These are phyloP conservation scores for Propithecus perrieri DNA, from an alignment of 2,797 vertebrate species.

Conservation along the genomic window DNA sequence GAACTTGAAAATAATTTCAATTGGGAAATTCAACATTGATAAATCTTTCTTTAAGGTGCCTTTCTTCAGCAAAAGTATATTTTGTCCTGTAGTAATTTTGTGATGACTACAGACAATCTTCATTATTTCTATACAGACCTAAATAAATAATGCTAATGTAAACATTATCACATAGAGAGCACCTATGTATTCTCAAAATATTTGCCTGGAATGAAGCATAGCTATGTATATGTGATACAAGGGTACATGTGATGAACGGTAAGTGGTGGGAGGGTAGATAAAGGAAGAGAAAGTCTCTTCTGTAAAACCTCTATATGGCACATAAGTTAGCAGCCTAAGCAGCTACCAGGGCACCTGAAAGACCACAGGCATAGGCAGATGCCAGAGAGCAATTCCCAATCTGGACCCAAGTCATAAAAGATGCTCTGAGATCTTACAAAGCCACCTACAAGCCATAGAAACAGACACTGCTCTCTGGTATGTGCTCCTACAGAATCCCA, in stretches of 20 bases:
- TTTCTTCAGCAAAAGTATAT: conserved; percentile 12
- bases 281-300: background rate
- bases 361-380: background rate
- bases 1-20: conserved; percentile 24
- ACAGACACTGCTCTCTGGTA: background rate
- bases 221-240: background rate
- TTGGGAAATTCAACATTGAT: background rate
- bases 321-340: background rate
- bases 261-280: background rate
- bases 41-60: background rate
- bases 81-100: background rate
- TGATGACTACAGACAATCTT: background rate
- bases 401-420: background rate
- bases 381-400: background rate
- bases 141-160: too few species aligned
- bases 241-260: background rate
- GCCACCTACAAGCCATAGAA: background rate
- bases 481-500: background rate
- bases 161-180: too few species aligned
- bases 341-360: background rate
- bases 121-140: background rate
- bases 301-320: background rate
- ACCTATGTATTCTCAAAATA: background rate
- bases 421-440: background rate
- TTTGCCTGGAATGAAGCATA: background rate